phyloP scores from a whole-genome alignment of 2,888 invertebrate species.

The Ochropleura plecta region DNA sequence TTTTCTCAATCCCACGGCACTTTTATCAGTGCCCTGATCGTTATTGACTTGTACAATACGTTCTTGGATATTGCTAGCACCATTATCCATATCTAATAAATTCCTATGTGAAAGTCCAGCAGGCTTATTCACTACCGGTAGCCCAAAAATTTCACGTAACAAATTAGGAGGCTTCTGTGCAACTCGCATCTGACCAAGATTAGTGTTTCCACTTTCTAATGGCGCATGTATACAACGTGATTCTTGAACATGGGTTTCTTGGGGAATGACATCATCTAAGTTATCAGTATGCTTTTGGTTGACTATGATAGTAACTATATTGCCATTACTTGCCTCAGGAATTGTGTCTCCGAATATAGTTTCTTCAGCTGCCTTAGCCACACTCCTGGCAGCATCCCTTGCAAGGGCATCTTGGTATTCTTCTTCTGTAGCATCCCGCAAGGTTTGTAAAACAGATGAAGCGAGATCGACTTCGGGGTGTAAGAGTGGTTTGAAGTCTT shows the following conservation, averaged over 20 bases:
- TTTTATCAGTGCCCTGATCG: constrained; percentile 6
- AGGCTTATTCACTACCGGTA: constrained; percentile 63
- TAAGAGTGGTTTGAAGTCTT: constrained; percentile 80
- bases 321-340: constrained; percentile 72
- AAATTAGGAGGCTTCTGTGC: constrained; percentile 62
- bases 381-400: constrained; percentile 79
- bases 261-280: constrained; percentile 70
- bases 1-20: neutral
- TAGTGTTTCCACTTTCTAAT: constrained; percentile 61
- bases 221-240: constrained; percentile 73
- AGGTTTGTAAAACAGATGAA: constrained; percentile 83
- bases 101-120: constrained; percentile 62
- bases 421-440: constrained; percentile 84
- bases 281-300: constrained; percentile 68
- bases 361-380: constrained; percentile 63
- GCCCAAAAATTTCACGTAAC: constrained; percentile 67
- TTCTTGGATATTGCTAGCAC: constrained; percentile 78
- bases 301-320: constrained; percentile 78
- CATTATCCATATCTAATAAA: constrained; percentile 75
- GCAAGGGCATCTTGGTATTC: constrained; percentile 84
- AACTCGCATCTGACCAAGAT: constrained; percentile 40
- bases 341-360: constrained; percentile 63
- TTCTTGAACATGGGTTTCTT: constrained; percentile 78
- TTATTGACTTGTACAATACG: constrained; percentile 50
- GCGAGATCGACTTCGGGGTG: constrained; percentile 86